These are phyloP conservation scores for Salmo trutta DNA, from an alignment of 2,797 vertebrate genomes.

Conservation along the genomic window DNA sequence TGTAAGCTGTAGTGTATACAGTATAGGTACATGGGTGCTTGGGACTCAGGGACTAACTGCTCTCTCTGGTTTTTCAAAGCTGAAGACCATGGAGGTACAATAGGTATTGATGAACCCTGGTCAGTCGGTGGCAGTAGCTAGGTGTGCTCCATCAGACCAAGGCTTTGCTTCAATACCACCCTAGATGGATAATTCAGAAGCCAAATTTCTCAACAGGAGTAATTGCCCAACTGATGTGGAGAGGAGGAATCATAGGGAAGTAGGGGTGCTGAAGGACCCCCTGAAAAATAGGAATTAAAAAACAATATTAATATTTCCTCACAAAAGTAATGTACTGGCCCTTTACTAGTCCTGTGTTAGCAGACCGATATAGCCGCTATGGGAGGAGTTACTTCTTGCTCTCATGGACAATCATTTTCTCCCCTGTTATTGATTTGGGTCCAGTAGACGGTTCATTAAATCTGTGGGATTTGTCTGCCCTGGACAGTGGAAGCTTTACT, in stretches of 20 bases:
- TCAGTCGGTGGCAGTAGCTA: slow-evolving; percentile 31
- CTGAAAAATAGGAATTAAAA: no score
- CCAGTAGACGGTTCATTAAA: slow-evolving; percentile 48
- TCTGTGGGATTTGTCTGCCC: slow-evolving; percentile 43
- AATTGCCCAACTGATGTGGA: slow-evolving; percentile 58
- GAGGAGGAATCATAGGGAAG: slow-evolving; percentile 19
- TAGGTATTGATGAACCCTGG: slow-evolving; percentile 56
- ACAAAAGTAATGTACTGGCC: no score
- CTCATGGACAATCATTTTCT: slow-evolving; percentile 44
- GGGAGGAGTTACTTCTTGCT: slow-evolving; percentile 32
- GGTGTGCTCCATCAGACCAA: slow-evolving; percentile 31
- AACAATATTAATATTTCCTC: no score
- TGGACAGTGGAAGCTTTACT: slow-evolving; percentile 43
- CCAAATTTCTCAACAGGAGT: slow-evolving; percentile 55
- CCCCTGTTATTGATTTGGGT: slow-evolving; percentile 51
- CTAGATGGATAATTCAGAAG: slow-evolving; percentile 53
- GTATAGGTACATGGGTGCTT: neutral
- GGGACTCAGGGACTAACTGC: neutral
- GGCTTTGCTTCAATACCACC: slow-evolving; percentile 47
- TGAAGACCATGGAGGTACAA: slow-evolving; percentile 20
- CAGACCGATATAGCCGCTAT: no score
- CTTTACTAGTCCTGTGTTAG: no score
- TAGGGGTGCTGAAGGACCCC: no score
- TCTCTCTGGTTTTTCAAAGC: slow-evolving; percentile 21
- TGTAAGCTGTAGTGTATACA: neutral